Base-by-base conservation (phyloP, 1,140 invertebrate species). In the Tribolium castaneum region DNA sequence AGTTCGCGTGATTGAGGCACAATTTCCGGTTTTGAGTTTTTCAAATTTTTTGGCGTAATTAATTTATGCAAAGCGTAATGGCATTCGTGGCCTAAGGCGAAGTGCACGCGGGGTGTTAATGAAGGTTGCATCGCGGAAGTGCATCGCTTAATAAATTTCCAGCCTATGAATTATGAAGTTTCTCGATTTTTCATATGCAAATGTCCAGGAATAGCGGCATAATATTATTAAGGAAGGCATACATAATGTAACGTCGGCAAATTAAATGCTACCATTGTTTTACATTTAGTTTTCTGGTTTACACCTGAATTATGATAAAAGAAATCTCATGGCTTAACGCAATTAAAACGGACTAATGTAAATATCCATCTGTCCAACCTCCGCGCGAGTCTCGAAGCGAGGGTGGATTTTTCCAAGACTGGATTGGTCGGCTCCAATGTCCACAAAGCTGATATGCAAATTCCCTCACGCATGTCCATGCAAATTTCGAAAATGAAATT, bases 271-370 rank as follows among this genome's bases (percentile, higher is more conserved):
- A 52, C 49, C 71, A 80, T 77, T 80, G 78, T 76, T 80, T 80
- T 76, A 76, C 78, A 80, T 77, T 77, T 45, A 70, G 74, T 73
- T 77, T 77, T 72, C 52, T 77, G 54, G 75, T 80, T 80, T 77
- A 77, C 78, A 77, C 49, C 75, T 77, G 78, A 80, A 80, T 80
- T 72, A 80, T 77, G 75, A 77, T 77, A 76, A 79, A 76, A 76
- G 78, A 79, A 79, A 73, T 80, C 75, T 80, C 78, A 77, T 77
- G 75, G 78, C 76, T 77, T 80, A 66, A 80, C 78, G 75, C 75
- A 80, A 80, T 77, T 80, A 80, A 80, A 77, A 70, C 71, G 39
- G 45, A 54, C 22, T 54, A 73, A 51, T 73, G 49, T 54, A 73
- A 73, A 73, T 54, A 66, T 13, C 34, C 59, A 66, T 25, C 14